Percentiles rank a stretch among this genome's conserved stretches.
These are phyloP conservation scores for Sternarchorhynchus goeldii DNA, from an alignment of 2,797 vertebrate species.

Conservation along the genomic window DNA sequence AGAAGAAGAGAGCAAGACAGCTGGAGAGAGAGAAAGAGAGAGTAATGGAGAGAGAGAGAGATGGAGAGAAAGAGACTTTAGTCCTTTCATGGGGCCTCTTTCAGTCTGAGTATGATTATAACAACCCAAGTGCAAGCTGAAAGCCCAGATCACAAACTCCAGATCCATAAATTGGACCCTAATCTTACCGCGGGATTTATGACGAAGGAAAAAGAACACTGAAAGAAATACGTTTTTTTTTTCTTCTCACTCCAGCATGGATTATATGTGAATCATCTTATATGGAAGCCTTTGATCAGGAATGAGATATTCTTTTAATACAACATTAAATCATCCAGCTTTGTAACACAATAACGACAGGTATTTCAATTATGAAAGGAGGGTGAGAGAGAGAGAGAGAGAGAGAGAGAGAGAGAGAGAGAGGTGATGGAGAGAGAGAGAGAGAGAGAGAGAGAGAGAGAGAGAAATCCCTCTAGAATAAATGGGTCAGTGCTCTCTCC, in stretches of 20 bases:
- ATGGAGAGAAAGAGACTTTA: neutral
- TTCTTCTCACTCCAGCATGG: constrained; percentile 27
- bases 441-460: constrained; percentile 39
- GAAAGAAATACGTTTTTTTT: constrained; percentile 3
- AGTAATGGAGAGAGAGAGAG: neutral
- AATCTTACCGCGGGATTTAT: constrained; percentile 23
- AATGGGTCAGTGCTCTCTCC: constrained; percentile 52
- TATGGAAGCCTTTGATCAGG: constrained; percentile 40
- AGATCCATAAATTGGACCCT: constrained; percentile 30
- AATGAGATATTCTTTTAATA: constrained; percentile 49
- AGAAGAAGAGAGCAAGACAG: too few relatives aligned
- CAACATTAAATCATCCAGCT: constrained; percentile 40
- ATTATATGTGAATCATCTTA: constrained; percentile 45
- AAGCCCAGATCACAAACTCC: constrained; percentile 27
- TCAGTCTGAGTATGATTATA: constrained; percentile 33
- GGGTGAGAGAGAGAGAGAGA: constrained; percentile 1
- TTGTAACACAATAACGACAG: constrained; percentile 37
- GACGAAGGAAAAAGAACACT: constrained; percentile 23
- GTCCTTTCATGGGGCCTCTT: constrained; percentile 49
- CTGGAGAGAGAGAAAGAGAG: neutral
- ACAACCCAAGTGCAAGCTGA: constrained; percentile 14
- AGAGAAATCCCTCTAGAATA: constrained; percentile 50
- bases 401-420: constrained; percentile 33
- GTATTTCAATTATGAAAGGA: constrained; percentile 27
- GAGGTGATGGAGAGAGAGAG: constrained; percentile 29